Percentiles rank a stretch among this genome's conserved stretches.
These are phyloP conservation scores for Chrysomallon squamiferum DNA, from an alignment of 1,140 invertebrate species.

Conservation along the genomic window DNA sequence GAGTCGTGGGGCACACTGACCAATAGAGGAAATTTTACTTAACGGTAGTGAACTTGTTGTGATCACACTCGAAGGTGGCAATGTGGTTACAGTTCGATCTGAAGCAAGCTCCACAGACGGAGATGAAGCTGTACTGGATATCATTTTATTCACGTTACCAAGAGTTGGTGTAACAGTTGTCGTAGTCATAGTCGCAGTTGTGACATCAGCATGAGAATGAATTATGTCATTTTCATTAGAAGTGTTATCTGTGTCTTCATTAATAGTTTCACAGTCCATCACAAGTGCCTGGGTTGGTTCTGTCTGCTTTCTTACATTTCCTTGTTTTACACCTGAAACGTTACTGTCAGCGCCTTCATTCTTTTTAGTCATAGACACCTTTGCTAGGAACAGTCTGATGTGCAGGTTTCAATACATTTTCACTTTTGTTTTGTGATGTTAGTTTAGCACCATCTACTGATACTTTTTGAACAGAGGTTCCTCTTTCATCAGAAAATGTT, in stretches of 20 bases:
- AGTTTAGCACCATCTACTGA: not conserved
- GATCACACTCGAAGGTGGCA: not conserved
- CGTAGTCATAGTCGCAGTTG: no score
- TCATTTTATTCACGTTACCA: not conserved
- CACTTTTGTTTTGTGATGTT: not conserved
- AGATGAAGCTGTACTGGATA: not conserved
- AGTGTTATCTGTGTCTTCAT: not conserved
- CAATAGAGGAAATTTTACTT: not conserved
- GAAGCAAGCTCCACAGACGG: not conserved
- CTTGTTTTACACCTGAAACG: no score
- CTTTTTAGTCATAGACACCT: not conserved
- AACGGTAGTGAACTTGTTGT: not conserved
- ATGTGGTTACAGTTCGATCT: not conserved
- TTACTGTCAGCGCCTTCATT: not conserved
- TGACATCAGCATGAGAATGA: not conserved
- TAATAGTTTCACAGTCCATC: slow-evolving; percentile 5
- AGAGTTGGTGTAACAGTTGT: not conserved
- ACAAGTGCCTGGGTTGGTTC: not conserved
- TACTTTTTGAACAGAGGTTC: not conserved
- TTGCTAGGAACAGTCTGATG: not conserved
- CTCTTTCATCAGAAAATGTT: not conserved
- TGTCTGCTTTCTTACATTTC: not conserved
- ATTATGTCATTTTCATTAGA: not conserved
- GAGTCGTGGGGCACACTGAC: not conserved
- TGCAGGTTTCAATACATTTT: not conserved